These are phyloP conservation scores for Blastobasis lacticolella DNA, from an alignment of 2,888 invertebrate genomes.

Conservation along the genomic window DNA sequence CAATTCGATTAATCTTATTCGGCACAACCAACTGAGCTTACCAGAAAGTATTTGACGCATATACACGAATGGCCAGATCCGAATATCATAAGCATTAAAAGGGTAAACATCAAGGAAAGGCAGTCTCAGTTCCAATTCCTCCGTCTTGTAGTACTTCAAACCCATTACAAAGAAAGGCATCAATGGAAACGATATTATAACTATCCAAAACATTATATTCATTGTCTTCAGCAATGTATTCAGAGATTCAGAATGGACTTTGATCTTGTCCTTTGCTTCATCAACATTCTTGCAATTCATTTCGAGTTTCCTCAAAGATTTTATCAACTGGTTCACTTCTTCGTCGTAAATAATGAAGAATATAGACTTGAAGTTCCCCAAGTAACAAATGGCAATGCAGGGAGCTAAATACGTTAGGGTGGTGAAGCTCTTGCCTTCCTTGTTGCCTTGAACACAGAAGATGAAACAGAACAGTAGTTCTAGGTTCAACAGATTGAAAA, in stretches of 20 bases:
- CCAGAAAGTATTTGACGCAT: slow-evolving; percentile 43
- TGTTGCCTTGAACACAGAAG: slow-evolving; percentile 28
- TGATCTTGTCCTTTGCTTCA: slow-evolving; percentile 7
- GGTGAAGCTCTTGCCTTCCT: slow-evolving; percentile 25
- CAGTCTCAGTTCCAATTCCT: slow-evolving; percentile 28
- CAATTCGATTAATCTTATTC: no score
- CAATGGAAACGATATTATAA: slow-evolving; percentile 26
- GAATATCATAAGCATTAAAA: slow-evolving; percentile 35
- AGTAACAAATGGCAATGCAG: slow-evolving; percentile 24
- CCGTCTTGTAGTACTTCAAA: slow-evolving; percentile 30
- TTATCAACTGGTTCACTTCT: slow-evolving; percentile 18
- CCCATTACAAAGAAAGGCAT: slow-evolving; percentile 31
- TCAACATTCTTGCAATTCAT: background rate
- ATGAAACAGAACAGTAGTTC: slow-evolving; percentile 27
- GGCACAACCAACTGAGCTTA: slow-evolving; percentile 10
- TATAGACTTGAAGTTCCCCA: slow-evolving; percentile 24
- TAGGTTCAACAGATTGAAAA: slow-evolving; percentile 27
- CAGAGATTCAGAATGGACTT: slow-evolving; percentile 27
- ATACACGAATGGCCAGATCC: slow-evolving; percentile 42
- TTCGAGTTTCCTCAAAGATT: slow-evolving; percentile 26
- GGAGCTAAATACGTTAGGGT: slow-evolving; percentile 34
- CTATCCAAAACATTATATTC: slow-evolving; percentile 23
- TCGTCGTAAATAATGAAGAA: slow-evolving; percentile 22
- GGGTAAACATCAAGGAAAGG: slow-evolving; percentile 47
- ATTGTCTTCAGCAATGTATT: slow-evolving; percentile 27